phyloP scores from a whole-genome alignment of 2,888 invertebrate genomes.

The Tiliacea citrago region DNA sequence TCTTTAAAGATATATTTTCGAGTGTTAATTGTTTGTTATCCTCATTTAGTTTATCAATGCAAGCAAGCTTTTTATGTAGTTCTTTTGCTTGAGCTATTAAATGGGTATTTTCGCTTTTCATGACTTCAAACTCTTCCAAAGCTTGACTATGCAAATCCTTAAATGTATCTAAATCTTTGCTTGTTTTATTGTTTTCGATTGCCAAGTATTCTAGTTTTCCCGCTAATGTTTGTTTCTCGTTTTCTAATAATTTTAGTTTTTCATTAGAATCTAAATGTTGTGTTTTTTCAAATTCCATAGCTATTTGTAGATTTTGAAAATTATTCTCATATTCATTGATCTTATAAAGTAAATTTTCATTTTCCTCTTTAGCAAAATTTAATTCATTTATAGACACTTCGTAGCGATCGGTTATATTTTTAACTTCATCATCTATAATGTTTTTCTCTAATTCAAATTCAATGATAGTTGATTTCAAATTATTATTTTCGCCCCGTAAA shows the following conservation, averaged over 20 bases:
- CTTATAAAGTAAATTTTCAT: constrained; percentile 63
- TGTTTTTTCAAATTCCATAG: constrained; percentile 58
- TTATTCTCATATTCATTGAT: constrained; percentile 65
- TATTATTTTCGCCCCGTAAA: constrained; percentile 70
- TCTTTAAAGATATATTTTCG: constrained; percentile 78
- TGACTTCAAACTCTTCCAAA: constrained; percentile 54
- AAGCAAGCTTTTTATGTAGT: constrained; percentile 47
- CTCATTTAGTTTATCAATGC: constrained; percentile 54
- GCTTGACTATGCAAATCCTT: constrained; percentile 53
- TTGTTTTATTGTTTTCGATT: constrained; percentile 53
- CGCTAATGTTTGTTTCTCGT: constrained; percentile 52
- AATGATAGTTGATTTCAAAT: constrained; percentile 60
- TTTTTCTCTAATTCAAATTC: constrained; percentile 54
- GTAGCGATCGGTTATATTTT: constrained; percentile 54
- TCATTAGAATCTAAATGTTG: constrained; percentile 44
- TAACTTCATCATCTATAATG: constrained; percentile 54
- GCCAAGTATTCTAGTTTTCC: constrained; percentile 58
- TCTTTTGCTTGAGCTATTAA: constrained; percentile 71
- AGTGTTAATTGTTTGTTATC: constrained; percentile 72
- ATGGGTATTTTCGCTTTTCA: constrained; percentile 65
- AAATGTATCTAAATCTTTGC: constrained; percentile 62
- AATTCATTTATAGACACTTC: constrained; percentile 56
- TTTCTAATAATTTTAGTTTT: constrained; percentile 47
- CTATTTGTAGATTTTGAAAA: constrained; percentile 62
- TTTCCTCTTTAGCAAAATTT: constrained; percentile 59